Conservation (phyloP, 2,797 vertebrate genomes). For the Rousettus madagascariensis region DNA sequence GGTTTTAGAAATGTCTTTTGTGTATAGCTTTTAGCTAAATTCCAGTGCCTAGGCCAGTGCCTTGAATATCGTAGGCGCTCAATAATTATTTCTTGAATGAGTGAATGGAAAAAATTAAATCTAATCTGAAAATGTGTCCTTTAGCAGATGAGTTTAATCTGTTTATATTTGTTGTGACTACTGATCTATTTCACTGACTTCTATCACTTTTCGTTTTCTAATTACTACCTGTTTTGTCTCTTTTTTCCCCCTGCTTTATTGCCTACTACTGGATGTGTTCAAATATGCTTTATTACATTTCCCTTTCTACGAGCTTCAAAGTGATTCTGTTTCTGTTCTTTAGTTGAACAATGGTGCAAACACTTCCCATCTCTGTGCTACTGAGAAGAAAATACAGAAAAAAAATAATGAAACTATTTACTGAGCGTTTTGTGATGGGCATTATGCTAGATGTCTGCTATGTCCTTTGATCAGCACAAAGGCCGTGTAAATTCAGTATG, state of each 20-base stretch:
- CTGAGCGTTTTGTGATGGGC: neutral
- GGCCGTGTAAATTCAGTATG: neutral
- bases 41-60: neutral
- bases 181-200: neutral
- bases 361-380: neutral
- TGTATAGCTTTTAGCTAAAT: constrained; percentile 36
- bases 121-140: neutral
- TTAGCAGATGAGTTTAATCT: neutral
- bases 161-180: neutral
- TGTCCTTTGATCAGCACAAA: neutral
- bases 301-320: neutral
- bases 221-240: neutral
- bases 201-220: neutral
- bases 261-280: neutral
- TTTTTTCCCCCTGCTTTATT: neutral
- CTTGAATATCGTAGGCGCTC: neutral
- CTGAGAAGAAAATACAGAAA: neutral
- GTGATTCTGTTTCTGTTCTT: neutral
- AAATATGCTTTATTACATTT: neutral
- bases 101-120: neutral
- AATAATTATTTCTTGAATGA: neutral
- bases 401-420: neutral
- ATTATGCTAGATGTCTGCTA: neutral
- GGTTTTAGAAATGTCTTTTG: neutral
- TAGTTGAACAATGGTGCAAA: neutral